phyloP scores from a whole-genome alignment of 2,888 invertebrate species.

The Crematogaster levior region DNA sequence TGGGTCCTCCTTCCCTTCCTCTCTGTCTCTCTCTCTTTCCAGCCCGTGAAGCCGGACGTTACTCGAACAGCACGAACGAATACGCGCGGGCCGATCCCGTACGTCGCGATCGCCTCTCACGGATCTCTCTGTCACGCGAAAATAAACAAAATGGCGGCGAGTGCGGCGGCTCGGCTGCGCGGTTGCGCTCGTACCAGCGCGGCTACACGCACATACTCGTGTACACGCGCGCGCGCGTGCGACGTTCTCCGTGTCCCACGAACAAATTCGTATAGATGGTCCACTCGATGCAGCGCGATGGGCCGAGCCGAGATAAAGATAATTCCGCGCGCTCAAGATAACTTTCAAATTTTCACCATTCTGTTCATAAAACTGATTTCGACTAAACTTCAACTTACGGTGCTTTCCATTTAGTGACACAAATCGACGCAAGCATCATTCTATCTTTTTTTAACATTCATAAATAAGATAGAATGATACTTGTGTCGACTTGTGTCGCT shows the following conservation, averaged over 20 bases:
- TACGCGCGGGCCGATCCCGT: conserved; percentile 41
- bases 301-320: background rate
- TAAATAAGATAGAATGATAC: no score
- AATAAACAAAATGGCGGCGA: conserved; percentile 93
- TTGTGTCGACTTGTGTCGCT: no score
- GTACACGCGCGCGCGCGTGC: background rate
- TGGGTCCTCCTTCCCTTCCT: background rate
- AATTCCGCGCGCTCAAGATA: background rate
- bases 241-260: conserved; percentile 18
- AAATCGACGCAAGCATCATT: no score
- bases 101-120: conserved; percentile 61
- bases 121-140: conserved; percentile 87
- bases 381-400: no score
- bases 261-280: conserved; percentile 40
- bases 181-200: conserved; percentile 40
- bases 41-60: conserved; percentile 3
- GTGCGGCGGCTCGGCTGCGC: conserved; percentile 25
- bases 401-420: no score
- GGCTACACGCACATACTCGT: background rate
- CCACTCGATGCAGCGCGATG: background rate
- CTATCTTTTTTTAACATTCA: no score
- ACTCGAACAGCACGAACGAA: conserved; percentile 12
- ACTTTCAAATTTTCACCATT: no score
- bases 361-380: no score
- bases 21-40: background rate